A percentile compares a stretch with the other conserved stretches of the same genome.
phyloP scores from a whole-genome alignment of 2,888 invertebrate species.

The Eucera pruinosa region DNA sequence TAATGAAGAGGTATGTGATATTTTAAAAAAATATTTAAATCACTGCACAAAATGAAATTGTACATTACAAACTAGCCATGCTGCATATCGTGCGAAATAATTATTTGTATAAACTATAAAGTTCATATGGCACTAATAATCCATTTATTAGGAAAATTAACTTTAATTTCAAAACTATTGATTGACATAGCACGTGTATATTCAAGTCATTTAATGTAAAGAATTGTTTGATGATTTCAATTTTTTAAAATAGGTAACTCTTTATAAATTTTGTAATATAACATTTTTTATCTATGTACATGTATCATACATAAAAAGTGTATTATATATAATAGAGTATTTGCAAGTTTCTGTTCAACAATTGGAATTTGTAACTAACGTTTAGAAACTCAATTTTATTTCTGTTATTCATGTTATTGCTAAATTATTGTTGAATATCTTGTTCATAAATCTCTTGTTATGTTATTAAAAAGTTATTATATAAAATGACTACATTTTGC shows the following conservation, averaged over 20 bases:
- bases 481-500: slow-evolving; percentile 21
- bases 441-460: slow-evolving; percentile 32
- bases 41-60: slow-evolving; percentile 42
- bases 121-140: slow-evolving; percentile 34
- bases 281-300: slow-evolving; percentile 9
- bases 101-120: slow-evolving; percentile 35
- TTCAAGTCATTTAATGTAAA: slow-evolving; percentile 4
- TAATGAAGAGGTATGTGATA: slow-evolving; percentile 37
- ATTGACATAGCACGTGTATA: neutral
- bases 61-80: slow-evolving; percentile 16
- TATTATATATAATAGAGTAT: slow-evolving; percentile 34
- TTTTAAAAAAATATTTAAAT: slow-evolving; percentile 34
- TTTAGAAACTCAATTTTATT: too few relatives aligned
- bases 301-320: slow-evolving; percentile 3
- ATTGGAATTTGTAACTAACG: slow-evolving; percentile 4
- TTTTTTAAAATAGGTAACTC: slow-evolving; percentile 4
- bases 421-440: neutral
- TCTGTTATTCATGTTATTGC: neutral
- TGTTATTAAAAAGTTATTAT: slow-evolving; percentile 3
- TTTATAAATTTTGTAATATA: neutral
- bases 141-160: slow-evolving; percentile 12
- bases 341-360: slow-evolving; percentile 10
- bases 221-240: slow-evolving; percentile 8
- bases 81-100: slow-evolving; percentile 29
- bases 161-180: slow-evolving; percentile 9